Evolutionary conservation across 2,113 vertebrate species (phyloP).

Genomic region (Apodemus sylvaticus): DNA sequence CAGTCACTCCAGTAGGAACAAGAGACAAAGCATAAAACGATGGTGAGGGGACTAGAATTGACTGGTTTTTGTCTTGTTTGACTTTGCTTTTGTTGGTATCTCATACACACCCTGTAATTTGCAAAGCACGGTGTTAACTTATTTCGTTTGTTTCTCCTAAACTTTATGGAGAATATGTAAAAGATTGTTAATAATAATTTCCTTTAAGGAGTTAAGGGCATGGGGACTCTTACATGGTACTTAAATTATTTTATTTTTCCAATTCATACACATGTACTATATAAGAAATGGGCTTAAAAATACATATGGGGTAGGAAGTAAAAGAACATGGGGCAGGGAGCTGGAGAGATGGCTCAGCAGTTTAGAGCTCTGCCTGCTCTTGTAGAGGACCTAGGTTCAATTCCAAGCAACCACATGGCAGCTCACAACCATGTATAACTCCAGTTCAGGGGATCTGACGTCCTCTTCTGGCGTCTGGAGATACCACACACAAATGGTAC

Average conservation of each 20-base stretch:
- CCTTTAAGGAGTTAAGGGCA: background rate
- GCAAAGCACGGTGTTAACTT: background rate
- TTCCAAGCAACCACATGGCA: background rate
- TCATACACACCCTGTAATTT: background rate
- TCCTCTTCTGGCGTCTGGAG: background rate
- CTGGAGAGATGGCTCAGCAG: background rate
- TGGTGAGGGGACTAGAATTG: background rate
- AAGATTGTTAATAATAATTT: background rate
- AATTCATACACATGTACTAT: background rate
- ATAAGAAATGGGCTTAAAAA: slow-evolving; percentile 33
- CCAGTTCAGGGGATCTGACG: no score
- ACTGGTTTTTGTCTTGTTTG: background rate
- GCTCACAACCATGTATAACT: background rate
- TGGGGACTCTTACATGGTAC: background rate
- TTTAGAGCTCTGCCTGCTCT: background rate
- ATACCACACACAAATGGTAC: background rate
- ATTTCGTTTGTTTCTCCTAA: slow-evolving; percentile 1
- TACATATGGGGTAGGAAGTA: background rate
- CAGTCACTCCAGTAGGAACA: background rate
- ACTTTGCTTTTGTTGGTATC: background rate
- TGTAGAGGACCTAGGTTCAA: background rate
- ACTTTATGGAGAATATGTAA: background rate
- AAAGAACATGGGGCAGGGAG: background rate
- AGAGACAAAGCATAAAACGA: background rate
- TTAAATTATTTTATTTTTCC: background rate